Evolutionary conservation across 1,140 invertebrate genomes (phyloP).

Genomic region (Micrasema longulum): DNA sequence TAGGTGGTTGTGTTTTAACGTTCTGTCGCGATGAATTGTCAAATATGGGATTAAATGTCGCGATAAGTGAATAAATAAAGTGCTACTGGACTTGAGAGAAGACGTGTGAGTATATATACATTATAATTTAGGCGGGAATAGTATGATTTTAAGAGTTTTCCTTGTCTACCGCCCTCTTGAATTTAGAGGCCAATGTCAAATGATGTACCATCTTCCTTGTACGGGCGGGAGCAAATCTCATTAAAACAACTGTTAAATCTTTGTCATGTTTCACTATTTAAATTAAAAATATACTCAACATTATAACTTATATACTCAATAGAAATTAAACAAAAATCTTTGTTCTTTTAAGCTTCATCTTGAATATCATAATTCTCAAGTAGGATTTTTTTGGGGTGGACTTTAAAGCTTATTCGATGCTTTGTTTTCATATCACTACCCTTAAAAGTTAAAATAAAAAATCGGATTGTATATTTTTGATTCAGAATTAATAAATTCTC

Average conservation of each 20-base stretch:
- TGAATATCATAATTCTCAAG: neutral
- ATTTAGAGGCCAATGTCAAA: conserved; percentile 24
- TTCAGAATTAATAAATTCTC: no score
- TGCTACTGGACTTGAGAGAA: neutral
- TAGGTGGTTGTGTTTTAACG: conserved; percentile 23
- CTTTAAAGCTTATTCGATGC: neutral
- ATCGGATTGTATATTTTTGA: no score
- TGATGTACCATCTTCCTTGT: conserved; percentile 1
- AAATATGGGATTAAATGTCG: conserved; percentile 26
- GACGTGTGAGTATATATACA: conserved; percentile 6
- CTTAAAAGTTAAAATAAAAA: no score
- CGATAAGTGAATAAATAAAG: conserved; percentile 7
- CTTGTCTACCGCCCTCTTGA: neutral
- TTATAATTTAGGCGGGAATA: neutral
- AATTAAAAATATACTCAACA: neutral
- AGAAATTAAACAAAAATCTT: no score
- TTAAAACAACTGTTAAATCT: neutral
- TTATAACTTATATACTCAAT: no score
- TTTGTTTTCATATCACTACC: neutral
- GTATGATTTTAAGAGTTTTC: neutral
- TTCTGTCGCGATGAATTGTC: conserved; percentile 14
- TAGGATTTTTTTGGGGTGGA: neutral
- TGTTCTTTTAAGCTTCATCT: neutral
- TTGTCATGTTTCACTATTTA: neutral
- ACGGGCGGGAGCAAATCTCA: neutral